Evolutionary conservation across 1,140 invertebrate genomes (phyloP), one percentile per base, ranked within the genome.

Genomic region (Nasonia vitripennis): DNA sequence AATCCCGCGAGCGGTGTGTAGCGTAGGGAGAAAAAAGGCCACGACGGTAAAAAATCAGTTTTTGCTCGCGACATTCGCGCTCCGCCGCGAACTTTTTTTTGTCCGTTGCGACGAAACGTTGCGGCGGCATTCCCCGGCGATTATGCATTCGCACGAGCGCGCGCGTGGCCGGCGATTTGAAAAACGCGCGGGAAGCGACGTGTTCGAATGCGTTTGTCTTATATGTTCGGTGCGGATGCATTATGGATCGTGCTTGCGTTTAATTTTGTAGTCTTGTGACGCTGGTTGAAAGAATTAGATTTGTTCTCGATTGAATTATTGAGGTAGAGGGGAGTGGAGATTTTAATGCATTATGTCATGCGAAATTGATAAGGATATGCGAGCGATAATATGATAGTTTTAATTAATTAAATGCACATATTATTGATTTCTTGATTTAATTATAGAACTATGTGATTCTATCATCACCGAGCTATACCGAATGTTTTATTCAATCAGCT

Each of bases 141-240:
- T 80, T 79, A 79, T 79, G 27, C 75, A 84, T 79, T 84, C 78
- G 37, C 68, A 84, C 51, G 62, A 51, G 55, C 9, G 62, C 11
- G 3, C 23, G 37, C 78, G 31, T 34, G 34, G 37, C 27, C 27
- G 27, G 78, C 27, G 48, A 31, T 78, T 55, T 14, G 51, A 55
- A 55, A 55, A 55, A 55, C 14, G 2, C 51, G 12, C 51, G 17
- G 12, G 17, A 62, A 62, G 55, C 17, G 55, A 62, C 55, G 55
- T n/a, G 55, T 62, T 62, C 55, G 55, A 20, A 20, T 62, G 55
- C 55, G 17, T 20, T 20, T 62, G 20, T 20, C 55, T 62, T 62
- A n/a, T 45, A 45, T 45, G 9, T 45, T 11, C 6, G 20, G 17
- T 1, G 55, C 55, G 55, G 55, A 62, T 79, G 78, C 78, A 79